Evolutionary conservation across 2,797 vertebrate species (phyloP), one percentile per base, ranked within the genome.

Genomic region (Cephalopachus bancanus): DNA sequence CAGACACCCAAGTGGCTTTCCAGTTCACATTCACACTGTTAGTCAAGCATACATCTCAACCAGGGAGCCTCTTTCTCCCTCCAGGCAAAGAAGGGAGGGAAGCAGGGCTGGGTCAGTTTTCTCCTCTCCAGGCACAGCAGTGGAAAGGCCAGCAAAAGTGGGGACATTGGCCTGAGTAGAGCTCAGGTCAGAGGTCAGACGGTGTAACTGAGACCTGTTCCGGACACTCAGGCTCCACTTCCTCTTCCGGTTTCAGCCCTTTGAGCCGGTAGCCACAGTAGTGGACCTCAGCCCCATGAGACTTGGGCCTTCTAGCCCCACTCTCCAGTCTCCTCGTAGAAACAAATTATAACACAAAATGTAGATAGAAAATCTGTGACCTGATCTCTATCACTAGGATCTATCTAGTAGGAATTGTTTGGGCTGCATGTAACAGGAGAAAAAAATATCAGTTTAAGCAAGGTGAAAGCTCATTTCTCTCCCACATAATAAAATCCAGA

Each of bases 81-180:
- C 57, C 8, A 7, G n/a, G 55, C 49, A 16, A 10, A 49, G 76
- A 20, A 53, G 26, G 53, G 12, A 10, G 49, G 30, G 20, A n/a
- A 37, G 15, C 1, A 19, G 72, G 8, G 69, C 3, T 44, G 17
- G 26, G 7, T 57, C 59, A 24, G 26, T 22, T 37, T 7, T 5
- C 22, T 12, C 9, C 67, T 59, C 37, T 24, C 0, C 37, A 37
- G 16, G n/a, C 10, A 0, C 1, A 9, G 55, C 37, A 1, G 53
- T 24, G 11, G 19, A 64, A 83, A 51, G 30, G 3, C 37, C 10
- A 7, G 7, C 0, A 3, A 33, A 59, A 80, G 7, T 0, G 20
- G 24, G 30, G 60, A 33, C 0, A 0, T 0, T 3, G 1, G 20
- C n/a, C 33, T 51, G 37, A n/a, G 22, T 28, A 78, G 57, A 57